Evolutionary conservation across 2,797 vertebrate genomes (phyloP), one percentile per base, ranked within the genome.

Genomic region (Rhadinocentrus ornatus): DNA sequence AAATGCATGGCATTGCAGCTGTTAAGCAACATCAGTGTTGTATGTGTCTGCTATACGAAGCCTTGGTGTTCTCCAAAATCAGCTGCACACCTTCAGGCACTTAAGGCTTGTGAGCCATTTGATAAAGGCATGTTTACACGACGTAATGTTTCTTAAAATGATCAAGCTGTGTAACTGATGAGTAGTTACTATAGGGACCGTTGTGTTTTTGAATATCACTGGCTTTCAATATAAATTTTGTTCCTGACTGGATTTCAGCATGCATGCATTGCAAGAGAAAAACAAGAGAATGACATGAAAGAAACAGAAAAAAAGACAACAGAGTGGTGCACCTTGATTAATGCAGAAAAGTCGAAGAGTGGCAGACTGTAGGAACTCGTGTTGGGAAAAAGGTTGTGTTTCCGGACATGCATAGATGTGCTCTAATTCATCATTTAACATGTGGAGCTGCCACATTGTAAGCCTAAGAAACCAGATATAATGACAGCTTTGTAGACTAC

Each of bases 91-190:
- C 70, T 78, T 86, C 80, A 29, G 71, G 75, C 69, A 34, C 13
- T 2, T 50, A 31, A 62, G 82, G 88, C 88, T 73, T 70, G 72
- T 32, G 83, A 87, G 85, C 86, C 86, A 60, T 70, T 84, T 85
- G 73, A 85, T 86, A 89, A 91, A 91, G 86, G 92, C 92, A 94
- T 93, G 93, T 93, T 94, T 92, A 93, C 91, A 90, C 73, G 76
- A 85, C 53, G 70, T 79, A 18, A 62, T 88, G 81, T 86, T 91
- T 86, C 79, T 87, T 74, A 85, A n/a, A 89, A 91, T 80, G 89
- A 88, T 82, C 70, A 79, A 90, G 86, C 86, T 82, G 73, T 86
- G 88, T 90, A 81, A 85, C 82, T 62, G 65, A 86, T 52, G 76
- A 83, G 68, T 74, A 66, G 75, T 73, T 53, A 71, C 71, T 85